Evolutionary conservation across 2,888 invertebrate species (phyloP), one percentile per base, ranked within the genome.

Genomic region (Hirtodrosophila confusa): DNA sequence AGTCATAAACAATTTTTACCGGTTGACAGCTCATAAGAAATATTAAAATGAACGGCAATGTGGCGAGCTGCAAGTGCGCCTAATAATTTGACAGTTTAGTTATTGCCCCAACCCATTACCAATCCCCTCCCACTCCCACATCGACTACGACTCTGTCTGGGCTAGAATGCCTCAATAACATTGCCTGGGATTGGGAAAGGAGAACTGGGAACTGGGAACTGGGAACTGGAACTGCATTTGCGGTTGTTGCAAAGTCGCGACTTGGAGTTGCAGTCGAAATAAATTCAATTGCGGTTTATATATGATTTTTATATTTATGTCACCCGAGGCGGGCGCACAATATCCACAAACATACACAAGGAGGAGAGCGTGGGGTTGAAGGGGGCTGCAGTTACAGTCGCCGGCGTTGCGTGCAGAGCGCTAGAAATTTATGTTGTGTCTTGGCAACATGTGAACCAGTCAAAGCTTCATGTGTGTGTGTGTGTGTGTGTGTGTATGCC

Each of bases 271-370:
- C 89, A 86, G 71, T 78, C 76, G 70, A 80, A 87, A 88, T 86
- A 86, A 87, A 88, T 86, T 86, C 85, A 86, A 88, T 86, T 86
- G 85, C 88, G 88, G 86, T 88, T 87, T 88, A 84, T 85, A 86
- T 85, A 88, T 80, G 80, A 76, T 82, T 83, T 73, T 72, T 69
- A 67, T 76, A 78, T 80, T 87, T 78, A 69, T 82, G 88, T 87
- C 83, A 86, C 67, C 72, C 68, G 48, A 64, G 75, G 77, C 74
- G 64, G 61, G 44, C 48, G 51, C 44, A 54, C 23, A 57, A 44
- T 8, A 31, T 31, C 9, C 23, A 63, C 57, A 51, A 49, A 58
- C 45, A 58, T 49, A 56, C 54, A 62, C 41, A 1, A 12, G 39
- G n/a, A 2, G 43, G 29, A 11, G 37, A 12, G 31, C n/a, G 31